phyloP scores from a whole-genome alignment of 2,113 vertebrate species.

The Microcebus tavaratra region DNA sequence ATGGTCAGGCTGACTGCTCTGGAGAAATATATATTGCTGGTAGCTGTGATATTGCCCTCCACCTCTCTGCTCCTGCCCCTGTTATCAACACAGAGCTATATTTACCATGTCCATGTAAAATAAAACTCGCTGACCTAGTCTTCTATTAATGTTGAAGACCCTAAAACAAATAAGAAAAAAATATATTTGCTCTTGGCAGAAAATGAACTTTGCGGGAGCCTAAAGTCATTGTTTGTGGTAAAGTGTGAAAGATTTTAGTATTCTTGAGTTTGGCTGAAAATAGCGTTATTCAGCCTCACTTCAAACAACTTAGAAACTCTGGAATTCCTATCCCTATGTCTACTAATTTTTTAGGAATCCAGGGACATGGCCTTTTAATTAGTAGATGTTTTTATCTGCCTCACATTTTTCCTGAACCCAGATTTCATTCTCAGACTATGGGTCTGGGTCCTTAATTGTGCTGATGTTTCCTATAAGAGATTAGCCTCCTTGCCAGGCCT shows the following conservation, averaged over 20 bases:
- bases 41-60: background rate
- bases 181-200: background rate
- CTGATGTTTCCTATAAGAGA: background rate
- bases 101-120: background rate
- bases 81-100: background rate
- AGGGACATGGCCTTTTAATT: background rate
- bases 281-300: background rate
- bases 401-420: background rate
- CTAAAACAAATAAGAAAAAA: background rate
- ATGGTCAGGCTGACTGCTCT: background rate
- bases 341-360: background rate
- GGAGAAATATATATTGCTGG: background rate
- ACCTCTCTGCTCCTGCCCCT: rapidly evolving
- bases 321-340: background rate
- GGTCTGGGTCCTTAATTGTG: background rate
- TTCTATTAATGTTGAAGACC: background rate
- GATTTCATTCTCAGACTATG: background rate
- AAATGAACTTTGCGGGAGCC: background rate
- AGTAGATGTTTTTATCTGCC: background rate
- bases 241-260: background rate
- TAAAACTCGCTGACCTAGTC: background rate
- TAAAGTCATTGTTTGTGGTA: background rate
- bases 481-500: background rate
- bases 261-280: background rate
- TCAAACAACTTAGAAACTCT: background rate